These are phyloP conservation scores for Trochalopteron elliotii DNA, from an alignment of 2,113 vertebrate species.

Conservation along the genomic window DNA sequence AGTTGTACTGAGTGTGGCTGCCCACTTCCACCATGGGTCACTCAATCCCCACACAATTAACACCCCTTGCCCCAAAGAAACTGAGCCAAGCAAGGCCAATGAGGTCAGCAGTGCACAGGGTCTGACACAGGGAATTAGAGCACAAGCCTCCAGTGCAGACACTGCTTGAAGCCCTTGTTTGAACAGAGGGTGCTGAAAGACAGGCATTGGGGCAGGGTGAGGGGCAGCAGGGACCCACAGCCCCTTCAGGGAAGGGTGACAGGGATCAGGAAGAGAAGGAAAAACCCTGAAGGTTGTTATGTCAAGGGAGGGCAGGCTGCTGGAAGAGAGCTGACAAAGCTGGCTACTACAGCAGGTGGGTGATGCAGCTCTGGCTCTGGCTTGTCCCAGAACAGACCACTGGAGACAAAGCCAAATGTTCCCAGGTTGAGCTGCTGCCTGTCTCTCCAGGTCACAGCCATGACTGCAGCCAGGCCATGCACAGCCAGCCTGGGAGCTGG, in stretches of 20 bases:
- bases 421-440: neutral
- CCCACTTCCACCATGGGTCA: neutral
- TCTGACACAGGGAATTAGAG: neutral
- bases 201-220: neutral
- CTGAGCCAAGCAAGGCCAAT: neutral
- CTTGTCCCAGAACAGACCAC: neutral
- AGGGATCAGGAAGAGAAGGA: neutral
- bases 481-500: neutral
- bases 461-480: neutral
- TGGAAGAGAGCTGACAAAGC: neutral
- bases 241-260: neutral
- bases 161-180: neutral
- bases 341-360: neutral
- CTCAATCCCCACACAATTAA: neutral
- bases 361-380: neutral
- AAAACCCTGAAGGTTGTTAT: neutral
- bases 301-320: neutral
- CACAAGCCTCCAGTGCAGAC: rapidly evolving
- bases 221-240: too few species aligned
- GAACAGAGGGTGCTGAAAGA: neutral
- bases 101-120: neutral
- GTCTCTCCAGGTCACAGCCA: neutral
- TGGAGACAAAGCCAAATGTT: neutral
- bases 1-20: neutral
- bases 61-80: neutral